A percentile compares a stretch with the other conserved stretches of the same genome.
These are phyloP conservation scores for Leptarthrus brevirostris DNA, from an alignment of 2,888 invertebrate genomes.

Conservation along the genomic window DNA sequence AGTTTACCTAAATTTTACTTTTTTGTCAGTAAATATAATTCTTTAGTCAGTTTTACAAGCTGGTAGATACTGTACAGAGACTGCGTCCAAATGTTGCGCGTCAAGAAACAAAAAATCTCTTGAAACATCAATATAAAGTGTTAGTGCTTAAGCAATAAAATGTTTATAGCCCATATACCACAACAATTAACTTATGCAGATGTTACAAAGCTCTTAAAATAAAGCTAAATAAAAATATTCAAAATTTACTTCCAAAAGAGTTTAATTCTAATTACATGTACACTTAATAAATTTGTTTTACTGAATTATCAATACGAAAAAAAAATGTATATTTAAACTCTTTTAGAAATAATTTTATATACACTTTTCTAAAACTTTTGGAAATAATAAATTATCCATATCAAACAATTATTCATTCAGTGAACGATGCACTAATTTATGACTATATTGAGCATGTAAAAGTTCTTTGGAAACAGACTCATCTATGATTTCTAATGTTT, in stretches of 20 bases:
- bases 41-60: too few species aligned
- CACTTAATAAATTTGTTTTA: background rate
- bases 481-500: background rate
- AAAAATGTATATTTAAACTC: background rate
- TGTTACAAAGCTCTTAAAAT: constrained; percentile 17
- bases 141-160: constrained; percentile 32
- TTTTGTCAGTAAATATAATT: too few species aligned
- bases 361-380: constrained; percentile 34
- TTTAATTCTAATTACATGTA: background rate
- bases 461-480: constrained; percentile 11
- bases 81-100: too few species aligned
- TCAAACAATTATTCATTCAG: background rate
- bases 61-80: too few species aligned
- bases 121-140: too few species aligned
- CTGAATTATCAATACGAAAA: background rate
- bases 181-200: background rate
- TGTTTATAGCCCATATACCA: constrained; percentile 16
- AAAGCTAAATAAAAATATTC: constrained; percentile 10
- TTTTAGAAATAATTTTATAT: constrained; percentile 27
- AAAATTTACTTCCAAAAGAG: background rate
- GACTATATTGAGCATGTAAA: constrained; percentile 7
- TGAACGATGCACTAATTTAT: constrained; percentile 35
- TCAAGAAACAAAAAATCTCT: too few species aligned
- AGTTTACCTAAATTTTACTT: too few species aligned
- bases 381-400: constrained; percentile 34